Evolutionary conservation across 2,888 invertebrate genomes (phyloP).

Genomic region (Ennomos quercinarius): DNA sequence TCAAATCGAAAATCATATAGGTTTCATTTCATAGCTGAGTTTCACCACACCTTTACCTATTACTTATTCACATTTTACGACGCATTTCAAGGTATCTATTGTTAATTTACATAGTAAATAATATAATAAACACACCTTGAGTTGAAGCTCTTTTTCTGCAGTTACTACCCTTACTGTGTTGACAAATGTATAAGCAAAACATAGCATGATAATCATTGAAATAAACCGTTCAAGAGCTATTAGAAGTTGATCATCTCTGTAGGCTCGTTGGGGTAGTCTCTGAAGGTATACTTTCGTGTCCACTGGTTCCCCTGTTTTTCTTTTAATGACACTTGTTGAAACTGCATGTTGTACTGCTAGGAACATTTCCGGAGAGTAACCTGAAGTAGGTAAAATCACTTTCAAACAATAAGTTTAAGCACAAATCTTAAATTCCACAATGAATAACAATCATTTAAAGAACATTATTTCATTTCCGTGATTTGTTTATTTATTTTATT

Average conservation of each 20-base stretch:
- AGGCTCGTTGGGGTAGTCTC: constrained; percentile 90
- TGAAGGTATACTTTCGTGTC: constrained; percentile 81
- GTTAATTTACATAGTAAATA: constrained; percentile 3
- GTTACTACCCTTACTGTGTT: constrained; percentile 91
- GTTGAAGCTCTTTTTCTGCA: constrained; percentile 90
- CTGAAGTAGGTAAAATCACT: constrained; percentile 45
- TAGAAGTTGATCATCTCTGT: constrained; percentile 89
- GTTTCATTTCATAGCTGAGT: too few species aligned
- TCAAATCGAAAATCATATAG: too few species aligned
- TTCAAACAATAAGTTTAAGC: too few species aligned
- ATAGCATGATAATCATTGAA: constrained; percentile 92
- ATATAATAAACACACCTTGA: constrained; percentile 84
- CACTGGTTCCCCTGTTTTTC: constrained; percentile 64
- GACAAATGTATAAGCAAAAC: constrained; percentile 93
- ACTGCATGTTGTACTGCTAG: constrained; percentile 75
- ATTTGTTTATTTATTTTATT: too few species aligned
- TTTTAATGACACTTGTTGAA: constrained; percentile 73
- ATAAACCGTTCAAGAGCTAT: constrained; percentile 89
- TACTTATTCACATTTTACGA: too few species aligned
- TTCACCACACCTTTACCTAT: too few species aligned
- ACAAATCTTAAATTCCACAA: too few species aligned
- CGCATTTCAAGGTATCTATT: too few species aligned
- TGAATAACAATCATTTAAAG: too few species aligned
- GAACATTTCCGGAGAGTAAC: constrained; percentile 77
- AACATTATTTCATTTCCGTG: too few species aligned